Percentiles rank a stretch among this genome's conserved stretches.
These are phyloP conservation scores for Bombycilla garrulus DNA, from an alignment of 2,113 vertebrate genomes.

Conservation along the genomic window DNA sequence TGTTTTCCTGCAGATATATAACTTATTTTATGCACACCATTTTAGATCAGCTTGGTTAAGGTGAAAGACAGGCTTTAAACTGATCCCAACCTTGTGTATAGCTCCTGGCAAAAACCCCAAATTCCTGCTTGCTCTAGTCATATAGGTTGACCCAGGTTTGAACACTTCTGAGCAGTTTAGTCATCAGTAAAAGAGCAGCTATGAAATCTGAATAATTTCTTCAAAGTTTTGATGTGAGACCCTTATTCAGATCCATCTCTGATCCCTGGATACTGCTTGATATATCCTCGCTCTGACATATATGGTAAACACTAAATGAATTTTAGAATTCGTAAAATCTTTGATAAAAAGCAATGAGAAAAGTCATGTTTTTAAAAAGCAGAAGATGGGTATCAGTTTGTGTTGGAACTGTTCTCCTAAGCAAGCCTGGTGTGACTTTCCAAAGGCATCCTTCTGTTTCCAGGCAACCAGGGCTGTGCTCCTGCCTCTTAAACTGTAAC, in stretches of 20 bases:
- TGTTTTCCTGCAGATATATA: background rate
- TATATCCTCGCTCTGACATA: background rate
- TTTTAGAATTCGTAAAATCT: background rate
- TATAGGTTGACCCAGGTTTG: background rate
- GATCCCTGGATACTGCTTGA: background rate
- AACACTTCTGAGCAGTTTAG: background rate
- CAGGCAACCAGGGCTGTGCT: conserved; percentile 3
- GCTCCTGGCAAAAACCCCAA: background rate
- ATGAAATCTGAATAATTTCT: background rate
- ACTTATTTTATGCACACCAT: background rate
- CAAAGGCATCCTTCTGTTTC: background rate
- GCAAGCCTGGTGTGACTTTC: background rate
- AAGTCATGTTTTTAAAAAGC: background rate
- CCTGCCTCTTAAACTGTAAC: background rate
- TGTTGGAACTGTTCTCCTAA: background rate
- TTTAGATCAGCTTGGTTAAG: background rate
- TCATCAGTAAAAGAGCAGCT: background rate
- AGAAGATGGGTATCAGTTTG: background rate
- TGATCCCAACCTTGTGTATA: background rate
- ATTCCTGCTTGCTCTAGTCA: background rate
- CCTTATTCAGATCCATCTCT: background rate
- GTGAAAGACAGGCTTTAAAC: background rate
- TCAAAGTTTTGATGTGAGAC: background rate
- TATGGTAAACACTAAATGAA: background rate
- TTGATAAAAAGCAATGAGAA: background rate